A percentile compares a stretch with the other conserved stretches of the same genome.
phyloP scores from a whole-genome alignment of 1,140 invertebrate species.

The Drosophila paulistorum region DNA sequence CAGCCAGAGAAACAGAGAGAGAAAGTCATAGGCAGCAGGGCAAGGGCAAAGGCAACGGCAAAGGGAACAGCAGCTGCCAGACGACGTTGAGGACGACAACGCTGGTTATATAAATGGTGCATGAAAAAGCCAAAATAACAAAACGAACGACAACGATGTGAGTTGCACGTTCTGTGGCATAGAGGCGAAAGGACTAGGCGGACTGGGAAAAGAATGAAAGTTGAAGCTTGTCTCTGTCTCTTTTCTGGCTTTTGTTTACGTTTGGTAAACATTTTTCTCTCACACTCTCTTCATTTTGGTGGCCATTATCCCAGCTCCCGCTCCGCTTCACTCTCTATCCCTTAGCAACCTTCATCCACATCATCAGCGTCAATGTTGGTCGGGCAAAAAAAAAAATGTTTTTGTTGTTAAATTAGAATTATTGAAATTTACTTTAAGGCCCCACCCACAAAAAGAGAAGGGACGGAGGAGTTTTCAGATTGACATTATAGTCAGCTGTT shows the following conservation, averaged over 20 bases:
- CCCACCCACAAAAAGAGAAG: background rate
- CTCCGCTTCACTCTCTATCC: background rate
- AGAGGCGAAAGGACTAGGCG: background rate
- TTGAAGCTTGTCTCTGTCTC: conserved; percentile 7
- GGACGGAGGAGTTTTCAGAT: conserved; percentile 12
- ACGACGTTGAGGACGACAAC: conserved; percentile 32
- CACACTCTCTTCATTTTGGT: background rate
- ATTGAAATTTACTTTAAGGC: conserved; percentile 71
- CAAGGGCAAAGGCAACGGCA: conserved; percentile 20
- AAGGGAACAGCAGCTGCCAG: conserved; percentile 54
- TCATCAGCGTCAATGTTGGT: conserved; percentile 24
- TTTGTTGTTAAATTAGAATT: conserved; percentile 70
- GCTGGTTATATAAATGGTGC: conserved; percentile 78
- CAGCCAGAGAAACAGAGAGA: conserved; percentile 24
- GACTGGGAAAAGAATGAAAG: conserved; percentile 15
- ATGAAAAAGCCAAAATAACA: conserved; percentile 81
- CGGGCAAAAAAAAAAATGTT: conserved; percentile 26
- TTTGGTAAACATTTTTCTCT: conserved; percentile 60
- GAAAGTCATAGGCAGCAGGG: conserved; percentile 22
- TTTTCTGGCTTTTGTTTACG: conserved; percentile 52
- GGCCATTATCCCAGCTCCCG: background rate
- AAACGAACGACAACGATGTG: conserved; percentile 58
- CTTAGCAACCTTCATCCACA: background rate
- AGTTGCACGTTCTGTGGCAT: conserved; percentile 63
- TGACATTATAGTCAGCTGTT: conserved; percentile 66